Evolutionary conservation across 2,113 vertebrate species (phyloP).

Genomic region (Columba livia): DNA sequence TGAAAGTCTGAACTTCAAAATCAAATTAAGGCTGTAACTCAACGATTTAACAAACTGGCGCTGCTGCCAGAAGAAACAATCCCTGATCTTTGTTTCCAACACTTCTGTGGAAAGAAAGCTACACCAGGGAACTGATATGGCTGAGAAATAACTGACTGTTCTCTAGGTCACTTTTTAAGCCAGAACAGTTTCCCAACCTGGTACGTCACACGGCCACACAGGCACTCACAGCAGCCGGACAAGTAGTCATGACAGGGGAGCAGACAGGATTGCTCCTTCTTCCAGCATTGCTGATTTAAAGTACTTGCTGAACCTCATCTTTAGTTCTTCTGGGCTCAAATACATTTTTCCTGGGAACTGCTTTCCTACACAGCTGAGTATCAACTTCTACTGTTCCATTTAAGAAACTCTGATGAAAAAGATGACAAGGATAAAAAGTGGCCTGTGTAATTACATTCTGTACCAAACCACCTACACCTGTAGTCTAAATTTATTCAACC

Average conservation of each 20-base stretch:
- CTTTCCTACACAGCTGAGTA: not conserved
- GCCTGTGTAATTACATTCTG: conserved; percentile 30
- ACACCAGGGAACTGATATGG: not conserved
- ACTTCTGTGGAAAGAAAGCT: not conserved
- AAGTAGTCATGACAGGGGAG: not conserved
- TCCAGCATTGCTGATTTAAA: not conserved
- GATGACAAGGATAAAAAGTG: not conserved
- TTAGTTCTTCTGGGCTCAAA: not conserved
- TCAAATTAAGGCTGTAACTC: not conserved
- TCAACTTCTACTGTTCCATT: not conserved
- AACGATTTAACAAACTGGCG: not conserved
- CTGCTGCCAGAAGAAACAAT: not conserved
- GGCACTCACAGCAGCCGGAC: not conserved
- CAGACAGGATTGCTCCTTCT: not conserved
- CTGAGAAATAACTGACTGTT: not conserved
- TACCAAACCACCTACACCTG: conserved; percentile 43
- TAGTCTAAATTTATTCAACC: conserved; percentile 27
- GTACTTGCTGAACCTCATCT: not conserved
- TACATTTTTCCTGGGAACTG: not conserved
- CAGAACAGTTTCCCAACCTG: not conserved
- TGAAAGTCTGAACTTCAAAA: not conserved
- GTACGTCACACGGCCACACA: accelerated
- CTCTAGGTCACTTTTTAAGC: not conserved
- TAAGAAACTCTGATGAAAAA: not conserved
- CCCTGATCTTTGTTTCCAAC: not conserved